Evolutionary conservation across 1,140 invertebrate species (phyloP).

Genomic region (Tetragnatha versicolor): DNA sequence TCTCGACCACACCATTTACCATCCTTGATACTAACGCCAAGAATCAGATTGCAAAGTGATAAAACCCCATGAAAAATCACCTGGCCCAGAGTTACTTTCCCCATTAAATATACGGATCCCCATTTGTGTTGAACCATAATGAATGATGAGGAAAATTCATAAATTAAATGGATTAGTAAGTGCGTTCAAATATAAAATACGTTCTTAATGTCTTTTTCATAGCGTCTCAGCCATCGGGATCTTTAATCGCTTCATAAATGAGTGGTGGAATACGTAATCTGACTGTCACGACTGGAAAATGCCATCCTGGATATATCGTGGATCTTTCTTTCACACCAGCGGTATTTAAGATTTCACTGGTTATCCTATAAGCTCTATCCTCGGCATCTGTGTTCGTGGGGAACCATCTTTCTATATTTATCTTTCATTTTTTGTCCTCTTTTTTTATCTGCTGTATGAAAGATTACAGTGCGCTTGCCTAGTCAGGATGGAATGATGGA

Average conservation of each 20-base stretch:
- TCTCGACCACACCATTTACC: too few species aligned
- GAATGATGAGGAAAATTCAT: too few species aligned
- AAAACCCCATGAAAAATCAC: too few species aligned
- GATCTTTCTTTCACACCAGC: conserved; percentile 25
- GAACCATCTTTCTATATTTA: conserved; percentile 56
- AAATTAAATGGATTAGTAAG: background rate
- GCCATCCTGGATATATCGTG: background rate
- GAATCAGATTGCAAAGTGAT: too few species aligned
- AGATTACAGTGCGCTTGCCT: conserved; percentile 53
- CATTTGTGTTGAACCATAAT: too few species aligned
- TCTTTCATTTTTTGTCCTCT: conserved; percentile 23
- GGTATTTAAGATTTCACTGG: conserved; percentile 55
- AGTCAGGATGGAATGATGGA: conserved; percentile 41
- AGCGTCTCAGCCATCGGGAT: background rate
- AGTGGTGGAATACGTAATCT: conserved; percentile 22
- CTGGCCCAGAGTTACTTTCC: too few species aligned
- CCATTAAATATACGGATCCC: too few species aligned
- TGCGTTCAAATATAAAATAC: conserved; percentile 14
- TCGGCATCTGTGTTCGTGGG: conserved; percentile 52
- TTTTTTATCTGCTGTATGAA: conserved; percentile 48
- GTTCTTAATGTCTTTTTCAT: conserved; percentile 29
- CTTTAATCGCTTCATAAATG: conserved; percentile 20
- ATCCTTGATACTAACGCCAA: too few species aligned
- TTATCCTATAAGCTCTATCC: conserved; percentile 54
- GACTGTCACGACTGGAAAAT: conserved; percentile 12